Conservation (phyloP, 2,113 vertebrate species). For the Thamnaconus septentrionalis region DNA sequence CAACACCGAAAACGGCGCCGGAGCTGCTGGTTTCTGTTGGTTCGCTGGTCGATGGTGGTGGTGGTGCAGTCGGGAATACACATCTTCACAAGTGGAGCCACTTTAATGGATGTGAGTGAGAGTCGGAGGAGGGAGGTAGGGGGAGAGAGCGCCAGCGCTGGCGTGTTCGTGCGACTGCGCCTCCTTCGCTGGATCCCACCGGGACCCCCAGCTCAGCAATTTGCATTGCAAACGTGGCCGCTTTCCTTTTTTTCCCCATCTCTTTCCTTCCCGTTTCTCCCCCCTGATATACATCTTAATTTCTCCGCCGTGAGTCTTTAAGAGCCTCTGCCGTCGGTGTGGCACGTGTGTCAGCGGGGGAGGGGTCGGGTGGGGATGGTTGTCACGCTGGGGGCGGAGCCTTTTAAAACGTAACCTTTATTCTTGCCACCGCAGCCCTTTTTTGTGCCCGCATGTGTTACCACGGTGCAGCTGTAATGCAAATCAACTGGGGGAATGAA, state of each 20-base stretch:
- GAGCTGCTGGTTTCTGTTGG: too few species aligned
- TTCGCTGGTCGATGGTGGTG: too few species aligned
- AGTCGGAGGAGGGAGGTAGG: constrained; percentile 21
- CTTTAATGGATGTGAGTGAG: constrained; percentile 53
- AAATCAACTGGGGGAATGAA: not conserved
- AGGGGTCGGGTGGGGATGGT: too few species aligned
- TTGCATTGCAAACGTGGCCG: constrained; percentile 56
- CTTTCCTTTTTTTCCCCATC: constrained; percentile 11
- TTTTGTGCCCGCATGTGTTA: not conserved
- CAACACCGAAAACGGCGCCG: too few species aligned
- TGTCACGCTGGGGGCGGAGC: constrained; percentile 3
- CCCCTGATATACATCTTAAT: constrained; percentile 23
- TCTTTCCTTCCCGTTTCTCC: constrained; percentile 14
- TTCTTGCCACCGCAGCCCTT: not conserved
- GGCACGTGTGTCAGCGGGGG: not conserved
- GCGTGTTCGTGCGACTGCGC: constrained; percentile 17
- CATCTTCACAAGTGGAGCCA: constrained; percentile 33
- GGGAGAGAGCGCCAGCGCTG: constrained; percentile 4
- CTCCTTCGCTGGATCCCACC: constrained; percentile 30
- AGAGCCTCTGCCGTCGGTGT: constrained; percentile 8
- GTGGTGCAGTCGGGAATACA: constrained; percentile 46
- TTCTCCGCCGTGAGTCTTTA: constrained; percentile 35
- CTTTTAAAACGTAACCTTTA: constrained; percentile 30
- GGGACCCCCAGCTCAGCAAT: constrained; percentile 38
- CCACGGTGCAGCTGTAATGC: not conserved